A percentile compares a stretch with the other conserved stretches of the same genome.
Evolutionary conservation across 2,888 invertebrate species (phyloP).

Genomic region (Phasia obesa): DNA sequence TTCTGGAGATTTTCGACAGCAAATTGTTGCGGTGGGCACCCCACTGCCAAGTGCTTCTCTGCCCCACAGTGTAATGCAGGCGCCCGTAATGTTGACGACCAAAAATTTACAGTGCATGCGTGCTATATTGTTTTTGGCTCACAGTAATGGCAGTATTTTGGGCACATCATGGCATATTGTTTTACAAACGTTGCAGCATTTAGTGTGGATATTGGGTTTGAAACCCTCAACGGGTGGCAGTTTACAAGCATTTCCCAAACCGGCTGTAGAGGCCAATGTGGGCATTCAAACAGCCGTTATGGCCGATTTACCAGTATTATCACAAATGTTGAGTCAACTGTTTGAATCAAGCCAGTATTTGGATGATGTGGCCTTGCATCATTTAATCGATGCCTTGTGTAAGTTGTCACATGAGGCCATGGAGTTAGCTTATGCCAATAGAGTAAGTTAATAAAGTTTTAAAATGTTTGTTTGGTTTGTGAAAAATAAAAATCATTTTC

Average conservation of each 20-base stretch:
- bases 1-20: constrained; percentile 89
- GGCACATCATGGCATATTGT: constrained; percentile 98
- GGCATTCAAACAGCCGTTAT: constrained; percentile 97
- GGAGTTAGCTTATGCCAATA: constrained; percentile 97
- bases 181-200: constrained; percentile 94
- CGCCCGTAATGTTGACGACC: constrained; percentile 95
- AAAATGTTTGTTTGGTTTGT: neutral
- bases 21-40: constrained; percentile 98
- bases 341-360: constrained; percentile 97
- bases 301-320: constrained; percentile 96
- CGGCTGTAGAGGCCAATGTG: constrained; percentile 89
- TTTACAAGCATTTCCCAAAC: constrained; percentile 90
- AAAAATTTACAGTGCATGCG: constrained; percentile 99
- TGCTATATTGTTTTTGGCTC: constrained; percentile 93
- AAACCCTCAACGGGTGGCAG: constrained; percentile 97
- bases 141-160: constrained; percentile 94
- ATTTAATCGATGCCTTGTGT: constrained; percentile 97
- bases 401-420: constrained; percentile 98
- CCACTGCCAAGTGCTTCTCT: constrained; percentile 93
- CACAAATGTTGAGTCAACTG: constrained; percentile 94
- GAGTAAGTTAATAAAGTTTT: constrained; percentile 85
- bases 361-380: constrained; percentile 96
- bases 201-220: constrained; percentile 97
- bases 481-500: neutral
- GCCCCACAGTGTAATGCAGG: constrained; percentile 86